Conservation (phyloP, 2,797 vertebrate genomes). For the Etheostoma nigrum region DNA sequence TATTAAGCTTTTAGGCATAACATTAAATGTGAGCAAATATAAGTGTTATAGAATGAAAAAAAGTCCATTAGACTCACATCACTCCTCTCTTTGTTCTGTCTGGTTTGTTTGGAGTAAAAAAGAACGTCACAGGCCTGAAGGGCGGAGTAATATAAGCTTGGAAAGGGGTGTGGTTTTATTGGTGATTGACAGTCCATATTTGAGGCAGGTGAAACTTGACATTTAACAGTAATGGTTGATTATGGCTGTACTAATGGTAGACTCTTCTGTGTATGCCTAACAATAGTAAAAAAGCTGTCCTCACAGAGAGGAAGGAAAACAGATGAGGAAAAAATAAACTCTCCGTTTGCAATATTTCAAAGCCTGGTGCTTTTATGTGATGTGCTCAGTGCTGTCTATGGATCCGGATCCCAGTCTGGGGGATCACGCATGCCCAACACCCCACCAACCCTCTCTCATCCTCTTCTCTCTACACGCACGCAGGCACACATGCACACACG, state of each 20-base stretch:
- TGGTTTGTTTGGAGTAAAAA: too few species aligned
- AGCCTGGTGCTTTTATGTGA: constrained; percentile 70
- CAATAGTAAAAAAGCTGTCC: constrained; percentile 69
- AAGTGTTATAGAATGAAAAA: too few species aligned
- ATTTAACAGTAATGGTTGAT: constrained; percentile 63
- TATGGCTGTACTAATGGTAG: constrained; percentile 78
- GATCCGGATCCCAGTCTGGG: constrained; percentile 69
- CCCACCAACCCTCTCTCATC: constrained; percentile 36
- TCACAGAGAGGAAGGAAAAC: constrained; percentile 68
- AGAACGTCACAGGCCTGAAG: too few species aligned
- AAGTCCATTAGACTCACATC: too few species aligned
- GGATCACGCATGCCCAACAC: constrained; percentile 64
- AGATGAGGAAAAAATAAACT: constrained; percentile 70
- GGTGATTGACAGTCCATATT: too few species aligned
- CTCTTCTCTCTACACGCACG: constrained; percentile 8
- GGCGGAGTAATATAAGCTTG: too few species aligned
- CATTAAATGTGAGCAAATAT: too few species aligned
- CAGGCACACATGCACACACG: not conserved
- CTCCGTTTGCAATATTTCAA: constrained; percentile 67
- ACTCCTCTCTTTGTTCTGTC: too few species aligned
- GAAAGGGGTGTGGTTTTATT: too few species aligned
- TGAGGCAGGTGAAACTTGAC: too few species aligned
- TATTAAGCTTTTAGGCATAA: too few species aligned
- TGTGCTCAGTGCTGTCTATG: constrained; percentile 60
- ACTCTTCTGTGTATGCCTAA: constrained; percentile 67